A percentile compares a stretch with the other conserved stretches of the same genome.
Evolutionary conservation across 2,797 vertebrate species (phyloP).

Genomic region (Micrastur ruficollis): DNA sequence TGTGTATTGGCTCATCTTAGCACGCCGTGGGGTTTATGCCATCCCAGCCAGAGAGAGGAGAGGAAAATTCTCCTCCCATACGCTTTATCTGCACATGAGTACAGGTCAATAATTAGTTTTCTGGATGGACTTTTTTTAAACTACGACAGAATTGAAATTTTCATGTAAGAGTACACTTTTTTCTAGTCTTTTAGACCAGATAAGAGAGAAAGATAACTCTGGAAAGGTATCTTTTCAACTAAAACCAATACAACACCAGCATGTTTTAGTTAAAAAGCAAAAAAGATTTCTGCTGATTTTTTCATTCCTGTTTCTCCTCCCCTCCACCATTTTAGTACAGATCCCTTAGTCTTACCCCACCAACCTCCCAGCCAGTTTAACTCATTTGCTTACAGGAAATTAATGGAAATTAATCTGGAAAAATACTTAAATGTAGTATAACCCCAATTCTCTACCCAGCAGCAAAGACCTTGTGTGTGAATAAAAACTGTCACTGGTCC

Average conservation of each 20-base stretch:
- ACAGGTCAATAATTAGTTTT: neutral
- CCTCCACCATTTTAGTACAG: neutral
- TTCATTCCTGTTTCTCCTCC: neutral
- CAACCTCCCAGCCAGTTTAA: neutral
- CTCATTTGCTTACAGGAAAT: neutral
- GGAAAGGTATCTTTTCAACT: neutral
- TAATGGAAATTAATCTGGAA: neutral
- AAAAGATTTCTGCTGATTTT: neutral
- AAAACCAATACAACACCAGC: neutral
- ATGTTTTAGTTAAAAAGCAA: neutral
- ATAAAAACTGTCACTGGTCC: neutral
- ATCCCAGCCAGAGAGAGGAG: neutral
- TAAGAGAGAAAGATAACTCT: neutral
- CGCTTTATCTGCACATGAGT: neutral
- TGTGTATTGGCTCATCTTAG: accelerated
- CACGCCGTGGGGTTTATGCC: neutral
- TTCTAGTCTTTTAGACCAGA: neutral
- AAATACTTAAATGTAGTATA: neutral
- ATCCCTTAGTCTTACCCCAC: neutral
- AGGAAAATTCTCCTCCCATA: neutral
- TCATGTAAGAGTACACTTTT: neutral
- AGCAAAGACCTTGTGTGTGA: neutral
- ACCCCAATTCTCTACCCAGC: neutral
- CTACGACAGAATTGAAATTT: neutral
- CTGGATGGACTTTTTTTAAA: neutral